Evolutionary conservation across 2,888 invertebrate genomes (phyloP), one percentile per base, ranked within the genome.

Genomic region (Thymelicus acteon): DNA sequence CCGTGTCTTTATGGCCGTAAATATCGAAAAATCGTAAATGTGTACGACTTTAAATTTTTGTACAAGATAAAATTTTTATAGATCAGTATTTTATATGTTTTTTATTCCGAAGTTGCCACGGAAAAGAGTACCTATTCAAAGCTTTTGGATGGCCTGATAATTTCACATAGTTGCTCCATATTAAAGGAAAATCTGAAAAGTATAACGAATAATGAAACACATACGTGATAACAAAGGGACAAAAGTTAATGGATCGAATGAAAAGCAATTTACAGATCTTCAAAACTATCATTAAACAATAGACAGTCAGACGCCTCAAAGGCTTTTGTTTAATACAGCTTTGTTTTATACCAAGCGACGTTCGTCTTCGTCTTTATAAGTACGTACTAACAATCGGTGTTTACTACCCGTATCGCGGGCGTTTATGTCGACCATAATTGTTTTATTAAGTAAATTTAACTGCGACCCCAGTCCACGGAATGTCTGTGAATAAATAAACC

Each of bases 391-490:
- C 78, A 78, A 82, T 79, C 78, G 75, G 76, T 81, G 83, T 85
- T 87, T 85, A 86, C 78, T 77, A 78, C 78, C 82, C 81, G 82
- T 80, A 82, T 81, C 85, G 81, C 74, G 78, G 75, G 78, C 78
- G 78, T 83, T 82, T 87, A 85, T 84, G 79, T 78, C 74, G 80
- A 81, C 82, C 83, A 86, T 88, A 82, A 87, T 86, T 81, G 83
- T 82, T 84, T 88, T 85, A 87, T 85, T 83, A 79, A 72, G 77
- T 76, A 78, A 80, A 82, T 86, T 84, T 82, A 78, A 82, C 79
- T 80, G 81, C 78, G 78, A 77, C 76, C 71, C 75, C 73, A 75
- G 75, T 74, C 74, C 72, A 72, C 74, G 79, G 76, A 78, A 81
- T 78, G 77, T 72, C 72, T 73, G 75, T 75, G 76, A 76, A 75